These are phyloP conservation scores for Brotula barbata DNA, from an alignment of 2,797 vertebrate species.

Conservation along the genomic window DNA sequence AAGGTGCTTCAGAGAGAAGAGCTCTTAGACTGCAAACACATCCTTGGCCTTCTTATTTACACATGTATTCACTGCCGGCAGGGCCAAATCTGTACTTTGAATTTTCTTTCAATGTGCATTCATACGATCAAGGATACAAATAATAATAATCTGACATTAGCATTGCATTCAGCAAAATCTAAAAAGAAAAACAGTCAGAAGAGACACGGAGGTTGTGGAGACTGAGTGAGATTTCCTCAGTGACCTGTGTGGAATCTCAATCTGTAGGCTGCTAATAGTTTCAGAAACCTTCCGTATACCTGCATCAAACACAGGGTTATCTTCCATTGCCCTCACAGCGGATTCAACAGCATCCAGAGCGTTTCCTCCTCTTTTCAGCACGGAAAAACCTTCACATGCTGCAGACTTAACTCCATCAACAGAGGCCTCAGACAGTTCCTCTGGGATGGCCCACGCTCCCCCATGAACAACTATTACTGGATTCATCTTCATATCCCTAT, in stretches of 20 bases:
- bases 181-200: no score
- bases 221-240: no score
- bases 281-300: conserved; percentile 46
- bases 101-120: no score
- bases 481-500: conserved; percentile 61
- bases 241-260: not conserved
- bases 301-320: conserved; percentile 75
- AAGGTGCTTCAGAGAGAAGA: no score
- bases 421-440: conserved; percentile 65
- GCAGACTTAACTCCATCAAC: conserved; percentile 77
- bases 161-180: no score
- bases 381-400: conserved; percentile 60
- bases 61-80: no score
- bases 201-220: no score
- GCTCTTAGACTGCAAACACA: no score
- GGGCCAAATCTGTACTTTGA: no score
- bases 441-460: conserved; percentile 81
- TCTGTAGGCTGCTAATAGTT: not conserved
- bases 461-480: conserved; percentile 82
- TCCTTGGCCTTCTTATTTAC: no score
- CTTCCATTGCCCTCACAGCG: conserved; percentile 77
- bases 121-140: no score
- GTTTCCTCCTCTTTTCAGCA: conserved; percentile 69
- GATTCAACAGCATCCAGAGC: conserved; percentile 80
- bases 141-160: no score